Percentiles rank a stretch among this genome's conserved stretches.
Conservation (phyloP, 2,888 invertebrate genomes). For the Phyto melanocephala region DNA sequence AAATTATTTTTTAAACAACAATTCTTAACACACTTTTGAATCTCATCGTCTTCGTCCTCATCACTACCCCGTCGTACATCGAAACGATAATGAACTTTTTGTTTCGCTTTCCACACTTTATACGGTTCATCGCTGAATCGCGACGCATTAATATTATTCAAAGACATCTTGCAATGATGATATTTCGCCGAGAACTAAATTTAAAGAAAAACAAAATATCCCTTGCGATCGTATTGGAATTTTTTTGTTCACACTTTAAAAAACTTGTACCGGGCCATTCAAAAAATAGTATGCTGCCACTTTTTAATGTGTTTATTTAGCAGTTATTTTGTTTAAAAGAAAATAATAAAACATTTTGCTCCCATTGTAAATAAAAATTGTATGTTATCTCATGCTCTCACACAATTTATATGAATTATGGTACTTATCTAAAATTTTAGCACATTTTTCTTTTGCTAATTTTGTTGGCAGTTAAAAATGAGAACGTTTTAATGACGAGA, state of each 20-base stretch:
- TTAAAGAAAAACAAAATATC: background rate
- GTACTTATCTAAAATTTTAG: slow-evolving; percentile 36
- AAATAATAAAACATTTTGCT: slow-evolving; percentile 5
- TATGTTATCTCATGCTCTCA: background rate
- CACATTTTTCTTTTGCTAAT: slow-evolving; percentile 23
- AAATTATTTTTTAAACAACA: slow-evolving; percentile 7
- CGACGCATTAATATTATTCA: slow-evolving; percentile 68
- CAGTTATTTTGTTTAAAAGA: slow-evolving; percentile 26
- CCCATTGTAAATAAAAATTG: background rate
- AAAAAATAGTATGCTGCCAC: too few relatives aligned
- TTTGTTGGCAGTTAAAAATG: too few relatives aligned
- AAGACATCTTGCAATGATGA: slow-evolving; percentile 69
- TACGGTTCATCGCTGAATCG: slow-evolving; percentile 66
- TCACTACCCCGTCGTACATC: slow-evolving; percentile 67
- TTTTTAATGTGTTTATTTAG: background rate
- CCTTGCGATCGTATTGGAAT: background rate
- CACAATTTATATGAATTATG: slow-evolving; percentile 30
- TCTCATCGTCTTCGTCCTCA: slow-evolving; percentile 25
- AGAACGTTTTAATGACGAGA: background rate
- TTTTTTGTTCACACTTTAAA: slow-evolving; percentile 36
- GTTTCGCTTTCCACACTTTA: slow-evolving; percentile 72
- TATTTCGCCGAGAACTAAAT: slow-evolving; percentile 37
- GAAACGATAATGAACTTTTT: slow-evolving; percentile 73
- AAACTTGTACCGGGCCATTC: background rate
- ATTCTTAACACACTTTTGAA: slow-evolving; percentile 36